phyloP scores from a whole-genome alignment of 2,113 vertebrate genomes.

The Himantopus leucocephalus region DNA sequence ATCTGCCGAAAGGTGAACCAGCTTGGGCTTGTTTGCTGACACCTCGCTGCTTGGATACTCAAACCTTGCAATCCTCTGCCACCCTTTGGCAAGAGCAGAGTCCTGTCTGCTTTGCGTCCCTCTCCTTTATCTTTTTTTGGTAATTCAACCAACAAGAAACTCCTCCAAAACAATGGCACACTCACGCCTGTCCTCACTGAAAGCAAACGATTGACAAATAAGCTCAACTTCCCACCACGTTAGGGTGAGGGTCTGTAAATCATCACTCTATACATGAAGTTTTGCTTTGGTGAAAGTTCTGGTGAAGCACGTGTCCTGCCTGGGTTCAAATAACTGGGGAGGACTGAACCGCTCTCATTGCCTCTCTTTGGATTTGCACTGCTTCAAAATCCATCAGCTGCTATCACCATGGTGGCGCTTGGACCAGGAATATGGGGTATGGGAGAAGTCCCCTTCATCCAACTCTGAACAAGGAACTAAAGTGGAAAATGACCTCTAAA shows the following conservation, averaged over 20 bases:
- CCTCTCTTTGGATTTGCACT: not conserved
- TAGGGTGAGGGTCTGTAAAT: not conserved
- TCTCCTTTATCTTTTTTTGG: not conserved
- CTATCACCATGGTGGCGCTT: rapidly evolving
- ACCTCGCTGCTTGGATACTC: not conserved
- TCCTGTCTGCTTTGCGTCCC: not conserved
- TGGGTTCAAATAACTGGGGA: not conserved
- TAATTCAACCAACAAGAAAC: not conserved
- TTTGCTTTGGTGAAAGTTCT: constrained; percentile 3
- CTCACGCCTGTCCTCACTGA: not conserved
- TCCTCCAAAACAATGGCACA: constrained; percentile 7
- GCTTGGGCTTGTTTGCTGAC: constrained; percentile 48
- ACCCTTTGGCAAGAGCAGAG: not conserved
- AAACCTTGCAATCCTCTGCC: constrained; percentile 15
- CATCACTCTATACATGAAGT: not conserved
- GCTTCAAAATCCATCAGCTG: not conserved
- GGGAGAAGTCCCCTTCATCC: not conserved
- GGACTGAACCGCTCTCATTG: not conserved
- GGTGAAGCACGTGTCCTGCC: not conserved
- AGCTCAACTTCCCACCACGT: not conserved
- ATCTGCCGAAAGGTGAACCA: constrained; percentile 18
- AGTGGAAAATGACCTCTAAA: not conserved
- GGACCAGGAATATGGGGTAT: not conserved
- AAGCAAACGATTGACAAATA: not conserved
- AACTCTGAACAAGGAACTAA: not conserved